Conservation (phyloP, 2,113 vertebrate species). For the Calonectris borealis region DNA sequence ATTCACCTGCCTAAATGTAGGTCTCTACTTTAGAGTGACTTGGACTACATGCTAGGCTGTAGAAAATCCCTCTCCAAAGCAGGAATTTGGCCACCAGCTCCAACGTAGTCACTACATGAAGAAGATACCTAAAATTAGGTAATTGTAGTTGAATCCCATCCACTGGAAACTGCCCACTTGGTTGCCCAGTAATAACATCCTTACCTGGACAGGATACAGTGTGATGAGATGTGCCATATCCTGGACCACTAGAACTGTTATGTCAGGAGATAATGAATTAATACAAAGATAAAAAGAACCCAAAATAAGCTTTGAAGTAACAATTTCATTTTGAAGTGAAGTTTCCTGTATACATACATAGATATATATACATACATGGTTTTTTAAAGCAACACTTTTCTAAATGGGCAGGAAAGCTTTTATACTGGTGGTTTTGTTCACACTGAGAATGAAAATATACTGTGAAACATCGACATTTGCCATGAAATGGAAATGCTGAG, state of each 20-base stretch:
- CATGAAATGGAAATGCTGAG: neutral
- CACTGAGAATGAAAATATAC: neutral
- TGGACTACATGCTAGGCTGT: neutral
- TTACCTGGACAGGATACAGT: neutral
- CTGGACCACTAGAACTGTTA: neutral
- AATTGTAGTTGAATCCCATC: neutral
- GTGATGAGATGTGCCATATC: neutral
- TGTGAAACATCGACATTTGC: neutral
- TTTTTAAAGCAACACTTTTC: neutral
- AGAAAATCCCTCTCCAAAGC: neutral
- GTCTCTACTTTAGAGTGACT: neutral
- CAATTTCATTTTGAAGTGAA: neutral
- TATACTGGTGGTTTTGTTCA: neutral
- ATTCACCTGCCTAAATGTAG: neutral
- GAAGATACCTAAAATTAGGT: neutral
- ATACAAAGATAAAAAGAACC: neutral
- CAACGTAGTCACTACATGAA: neutral
- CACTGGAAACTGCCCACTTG: neutral
- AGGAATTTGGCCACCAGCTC: neutral
- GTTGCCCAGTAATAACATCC: neutral
- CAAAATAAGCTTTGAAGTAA: neutral
- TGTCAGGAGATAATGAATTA: neutral
- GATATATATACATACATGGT: rapidly evolving
- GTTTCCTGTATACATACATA: neutral
- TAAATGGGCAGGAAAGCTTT: neutral